Evolutionary conservation across 2,113 vertebrate species (phyloP), one percentile per base, ranked within the genome.

Genomic region (Passerina amoena): DNA sequence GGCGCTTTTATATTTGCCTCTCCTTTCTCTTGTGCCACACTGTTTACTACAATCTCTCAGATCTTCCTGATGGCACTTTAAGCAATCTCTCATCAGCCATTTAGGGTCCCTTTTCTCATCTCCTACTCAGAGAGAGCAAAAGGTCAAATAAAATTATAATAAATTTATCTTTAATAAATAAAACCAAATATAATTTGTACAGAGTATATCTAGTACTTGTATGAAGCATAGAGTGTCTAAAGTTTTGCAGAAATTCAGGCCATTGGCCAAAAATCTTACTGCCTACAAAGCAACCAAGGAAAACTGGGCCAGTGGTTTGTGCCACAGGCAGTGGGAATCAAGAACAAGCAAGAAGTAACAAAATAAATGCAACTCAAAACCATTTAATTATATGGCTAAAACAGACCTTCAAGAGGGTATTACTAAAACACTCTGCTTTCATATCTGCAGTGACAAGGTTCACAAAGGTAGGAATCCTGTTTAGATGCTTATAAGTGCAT

Each of bases 401-500:
- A 56, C 8, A 70, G 54, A 56, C n/a, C 28, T 66, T 66, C 35
- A 24, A 33, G 10, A 20, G 38, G 15, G 8, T 33, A 12, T 27
- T 37, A 27, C 23, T 63, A 56, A 44, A 83, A 66, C 7, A 50
- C 0, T 5, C 18, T 37, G 27, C 12, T 64, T 81, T 23, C 21
- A 23, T 15, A n/a, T 21, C n/a, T 37, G 17, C 47, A 44, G 35
- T 42, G 28, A 37, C 16, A 69, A 63, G 11, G 24, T 18, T 12
- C 42, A 37, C 13, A 6, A 2, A 21, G 22, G 25, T 11, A 86
- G 30, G 10, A 54, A 92, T 28, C 23, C 37, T 4, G 3, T 60
- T 70, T 18, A 50, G 12, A n/a, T 5, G 28, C 4, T 17, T 45
- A 1, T 1, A 65, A 61, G 6, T 9, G 24, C 12, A n/a, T 5